Evolutionary conservation across 2,113 vertebrate species (phyloP).

Genomic region (Acrocephalus arundinaceus): DNA sequence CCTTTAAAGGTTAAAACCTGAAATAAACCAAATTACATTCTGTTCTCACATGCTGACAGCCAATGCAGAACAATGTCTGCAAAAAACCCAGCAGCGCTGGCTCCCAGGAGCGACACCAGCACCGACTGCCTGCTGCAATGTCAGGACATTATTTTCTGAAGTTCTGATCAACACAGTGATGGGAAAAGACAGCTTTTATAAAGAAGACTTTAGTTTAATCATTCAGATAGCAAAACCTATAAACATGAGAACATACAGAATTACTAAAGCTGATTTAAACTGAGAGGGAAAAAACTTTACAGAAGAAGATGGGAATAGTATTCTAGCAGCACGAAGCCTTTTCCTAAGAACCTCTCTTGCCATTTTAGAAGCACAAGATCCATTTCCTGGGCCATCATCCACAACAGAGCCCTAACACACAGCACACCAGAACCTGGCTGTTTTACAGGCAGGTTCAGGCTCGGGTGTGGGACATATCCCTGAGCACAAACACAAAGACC

Average conservation of each 20-base stretch:
- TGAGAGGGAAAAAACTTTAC: neutral
- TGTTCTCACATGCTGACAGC: neutral
- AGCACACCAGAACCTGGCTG: neutral
- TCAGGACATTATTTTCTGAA: neutral
- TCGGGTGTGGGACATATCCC: neutral
- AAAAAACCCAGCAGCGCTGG: accelerated
- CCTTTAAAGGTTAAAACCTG: neutral
- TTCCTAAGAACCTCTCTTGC: neutral
- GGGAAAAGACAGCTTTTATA: neutral
- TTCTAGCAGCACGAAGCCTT: neutral
- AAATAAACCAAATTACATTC: neutral
- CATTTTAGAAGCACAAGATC: neutral
- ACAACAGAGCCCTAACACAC: neutral
- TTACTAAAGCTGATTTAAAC: neutral
- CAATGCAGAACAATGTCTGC: neutral
- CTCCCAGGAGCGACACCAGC: neutral
- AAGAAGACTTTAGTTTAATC: neutral
- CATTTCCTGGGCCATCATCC: neutral
- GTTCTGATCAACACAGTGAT: neutral
- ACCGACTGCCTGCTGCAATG: accelerated
- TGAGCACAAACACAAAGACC: neutral
- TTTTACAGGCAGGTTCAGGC: neutral
- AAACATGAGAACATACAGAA: neutral
- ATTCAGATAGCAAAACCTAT: neutral
- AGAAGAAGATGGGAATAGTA: neutral